These are phyloP conservation scores for Ctenicera cuprea DNA, from an alignment of 2,888 invertebrate genomes.

Conservation along the genomic window DNA sequence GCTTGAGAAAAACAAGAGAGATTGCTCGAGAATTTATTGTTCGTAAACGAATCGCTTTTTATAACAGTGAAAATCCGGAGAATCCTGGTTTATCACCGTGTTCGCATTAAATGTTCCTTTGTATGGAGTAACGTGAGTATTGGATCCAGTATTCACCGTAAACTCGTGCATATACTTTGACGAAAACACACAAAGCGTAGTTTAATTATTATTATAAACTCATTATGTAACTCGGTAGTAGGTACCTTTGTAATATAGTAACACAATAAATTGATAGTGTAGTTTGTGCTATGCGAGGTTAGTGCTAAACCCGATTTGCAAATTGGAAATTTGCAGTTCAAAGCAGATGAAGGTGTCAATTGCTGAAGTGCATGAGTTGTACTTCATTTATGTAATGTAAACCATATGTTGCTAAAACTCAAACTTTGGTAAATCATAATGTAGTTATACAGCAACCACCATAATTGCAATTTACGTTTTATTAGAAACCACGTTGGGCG, in stretches of 20 bases:
- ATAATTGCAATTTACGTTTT: too few species aligned
- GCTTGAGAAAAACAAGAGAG: background rate
- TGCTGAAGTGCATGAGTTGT: too few species aligned
- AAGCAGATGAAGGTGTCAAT: too few species aligned
- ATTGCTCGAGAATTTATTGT: background rate
- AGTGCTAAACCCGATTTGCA: too few species aligned
- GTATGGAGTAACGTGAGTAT: background rate
- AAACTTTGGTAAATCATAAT: too few species aligned
- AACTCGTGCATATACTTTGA: background rate
- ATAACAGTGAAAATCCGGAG: background rate
- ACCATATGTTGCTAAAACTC: too few species aligned
- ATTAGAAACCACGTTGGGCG: too few species aligned
- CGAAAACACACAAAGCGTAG: background rate
- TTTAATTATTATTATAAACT: background rate
- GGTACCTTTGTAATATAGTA: background rate
- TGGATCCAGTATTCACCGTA: background rate
- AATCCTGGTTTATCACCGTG: conserved; percentile 7
- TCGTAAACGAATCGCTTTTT: conserved; percentile 1
- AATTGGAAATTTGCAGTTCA: too few species aligned
- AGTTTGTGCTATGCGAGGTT: too few species aligned
- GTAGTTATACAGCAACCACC: too few species aligned
- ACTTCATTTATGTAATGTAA: too few species aligned
- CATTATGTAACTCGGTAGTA: background rate
- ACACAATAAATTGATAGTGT: too few species aligned
- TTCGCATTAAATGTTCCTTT: conserved; percentile 2